phyloP scores from a whole-genome alignment of 2,888 invertebrate species.

The Hydrotaea cyrtoneurina region DNA sequence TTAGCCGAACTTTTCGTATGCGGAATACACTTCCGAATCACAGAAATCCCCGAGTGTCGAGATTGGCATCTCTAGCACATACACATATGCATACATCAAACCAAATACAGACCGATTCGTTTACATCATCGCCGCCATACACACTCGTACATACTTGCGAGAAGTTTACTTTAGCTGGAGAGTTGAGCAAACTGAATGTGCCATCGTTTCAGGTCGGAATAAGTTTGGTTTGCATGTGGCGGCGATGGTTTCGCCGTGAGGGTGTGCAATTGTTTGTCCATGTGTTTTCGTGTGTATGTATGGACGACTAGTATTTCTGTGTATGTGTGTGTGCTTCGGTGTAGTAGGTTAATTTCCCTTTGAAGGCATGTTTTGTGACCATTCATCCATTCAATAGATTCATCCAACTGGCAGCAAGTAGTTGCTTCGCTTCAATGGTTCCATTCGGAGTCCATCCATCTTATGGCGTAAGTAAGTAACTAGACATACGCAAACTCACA shows the following conservation, averaged over 20 bases:
- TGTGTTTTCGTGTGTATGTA: not conserved
- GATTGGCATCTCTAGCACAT: not conserved
- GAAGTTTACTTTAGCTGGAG: conserved; percentile 12
- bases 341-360: conserved; percentile 77
- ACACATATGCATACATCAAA: not conserved
- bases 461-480: conserved; percentile 56
- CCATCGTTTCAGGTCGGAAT: conserved; percentile 36
- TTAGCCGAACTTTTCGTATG: too few species aligned
- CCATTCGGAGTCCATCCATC: conserved; percentile 64
- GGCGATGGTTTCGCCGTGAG: not conserved
- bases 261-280: conserved; percentile 15
- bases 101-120: not conserved
- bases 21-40: too few species aligned
- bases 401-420: conserved; percentile 71
- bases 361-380: conserved; percentile 76
- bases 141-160: not conserved
- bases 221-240: not conserved
- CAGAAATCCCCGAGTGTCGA: not conserved
- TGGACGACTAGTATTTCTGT: not conserved
- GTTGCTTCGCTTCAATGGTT: conserved; percentile 69
- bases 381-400: conserved; percentile 77
- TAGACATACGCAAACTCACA: conserved; percentile 4
- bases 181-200: conserved; percentile 46
- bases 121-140: not conserved
- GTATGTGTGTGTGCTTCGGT: conserved; percentile 14